Conservation (phyloP, 2,113 vertebrate genomes). For the Triplophysa siluroides region DNA sequence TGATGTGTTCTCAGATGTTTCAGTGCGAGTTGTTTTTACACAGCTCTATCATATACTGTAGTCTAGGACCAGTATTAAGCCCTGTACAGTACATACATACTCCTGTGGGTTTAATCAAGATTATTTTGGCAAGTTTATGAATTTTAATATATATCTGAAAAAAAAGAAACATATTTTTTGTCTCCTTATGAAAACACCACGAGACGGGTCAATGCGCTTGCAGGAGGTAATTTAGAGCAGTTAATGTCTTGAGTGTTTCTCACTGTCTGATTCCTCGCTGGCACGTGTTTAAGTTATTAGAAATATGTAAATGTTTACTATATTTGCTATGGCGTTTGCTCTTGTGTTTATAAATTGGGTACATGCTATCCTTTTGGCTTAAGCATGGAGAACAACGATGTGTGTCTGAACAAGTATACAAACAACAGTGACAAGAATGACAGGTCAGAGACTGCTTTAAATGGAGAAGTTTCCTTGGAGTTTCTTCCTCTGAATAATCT, state of each 20-base stretch:
- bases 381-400: background rate
- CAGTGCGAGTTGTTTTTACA: too few relatives aligned
- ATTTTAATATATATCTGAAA: background rate
- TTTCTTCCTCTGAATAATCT: background rate
- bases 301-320: conserved; percentile 47
- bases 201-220: background rate
- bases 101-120: conserved; percentile 30
- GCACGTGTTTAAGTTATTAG: conserved; percentile 21
- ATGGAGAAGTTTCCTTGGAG: background rate
- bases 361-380: conserved; percentile 25
- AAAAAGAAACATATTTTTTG: background rate
- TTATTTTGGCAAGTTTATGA: conserved; percentile 34
- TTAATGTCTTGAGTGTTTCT: conserved; percentile 7
- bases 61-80: too few relatives aligned
- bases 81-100: too few relatives aligned
- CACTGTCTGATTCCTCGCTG: background rate
- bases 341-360: conserved; percentile 42
- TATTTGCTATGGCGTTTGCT: conserved; percentile 25
- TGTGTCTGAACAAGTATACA: conserved; percentile 26
- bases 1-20: too few relatives aligned
- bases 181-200: background rate
- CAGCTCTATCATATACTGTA: too few relatives aligned
- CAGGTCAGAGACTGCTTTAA: background rate
- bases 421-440: background rate
- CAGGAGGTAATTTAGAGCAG: conserved; percentile 5